Base-by-base conservation (phyloP, 2,888 invertebrate species). In the Caenorhabditis wallacei region DNA sequence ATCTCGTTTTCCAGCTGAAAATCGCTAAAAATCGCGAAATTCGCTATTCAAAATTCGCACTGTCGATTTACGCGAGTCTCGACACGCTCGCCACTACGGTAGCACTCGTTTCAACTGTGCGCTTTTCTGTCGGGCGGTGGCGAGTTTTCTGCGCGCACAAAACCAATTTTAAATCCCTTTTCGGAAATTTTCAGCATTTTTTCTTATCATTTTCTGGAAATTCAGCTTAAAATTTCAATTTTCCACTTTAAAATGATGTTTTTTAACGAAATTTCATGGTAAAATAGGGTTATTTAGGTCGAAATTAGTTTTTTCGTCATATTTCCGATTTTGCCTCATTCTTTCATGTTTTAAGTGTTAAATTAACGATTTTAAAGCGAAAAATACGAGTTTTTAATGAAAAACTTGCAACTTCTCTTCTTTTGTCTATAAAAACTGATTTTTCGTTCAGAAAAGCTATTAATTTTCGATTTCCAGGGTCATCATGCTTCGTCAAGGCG, bases 401-500 rank as follows among this genome's bases (percentile, higher is more conserved):
- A n/a, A n/a, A n/a, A n/a, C n/a, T n/a, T n/a, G n/a, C n/a, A n/a
- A n/a, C n/a, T n/a, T n/a, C n/a, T n/a, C n/a, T n/a, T n/a, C n/a
- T 30, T 8, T 30, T 30, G 30, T 30, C 8, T 30, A n/a, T 30
- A 3, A 8, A 8, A 30, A 30, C 30, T 30, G 30, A 3, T 30
- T 30, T 30, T 30, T 30, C 8, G 8, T 30, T 22, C 10, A 35
- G 37, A 48, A 48, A 18, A 7, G 2, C 13, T 48, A 4, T 18
- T 18, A 48, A 18, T 4, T 3, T 18, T 4, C 18, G 2, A 18
- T 2, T 72, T 82, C n/a, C 72, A 85, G 84, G 84, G 83, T 79
- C 40, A 82, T 63, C 70, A 87, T 87, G 85, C 84, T 85, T 74
- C 83, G 85, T 54, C 85, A 85, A 74, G 82, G 85, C 72, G 81